Percentiles rank a stretch among this genome's conserved stretches.
phyloP scores from a whole-genome alignment of 1,140 invertebrate genomes.

The Ganaspis sp. region DNA sequence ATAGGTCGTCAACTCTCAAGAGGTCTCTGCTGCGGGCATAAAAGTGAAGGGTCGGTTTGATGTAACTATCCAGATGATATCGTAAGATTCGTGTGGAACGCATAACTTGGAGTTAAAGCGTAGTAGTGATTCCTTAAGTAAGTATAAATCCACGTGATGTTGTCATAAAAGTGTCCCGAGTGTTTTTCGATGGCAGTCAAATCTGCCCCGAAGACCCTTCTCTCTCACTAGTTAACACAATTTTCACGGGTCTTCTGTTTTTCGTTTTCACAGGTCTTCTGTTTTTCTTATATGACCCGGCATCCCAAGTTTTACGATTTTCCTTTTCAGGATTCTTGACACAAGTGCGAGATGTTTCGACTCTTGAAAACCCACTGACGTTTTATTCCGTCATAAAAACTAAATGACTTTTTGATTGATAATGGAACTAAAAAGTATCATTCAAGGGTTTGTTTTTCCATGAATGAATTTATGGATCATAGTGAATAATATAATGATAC shows the following conservation, averaged over 20 bases:
- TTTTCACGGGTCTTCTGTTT: constrained; percentile 7
- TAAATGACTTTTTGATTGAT: constrained; percentile 3
- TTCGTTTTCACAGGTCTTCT: background rate
- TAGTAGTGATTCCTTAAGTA: constrained; percentile 50
- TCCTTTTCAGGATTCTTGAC: constrained; percentile 13
- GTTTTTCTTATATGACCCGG: constrained; percentile 38
- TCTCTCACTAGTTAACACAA: background rate
- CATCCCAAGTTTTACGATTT: constrained; percentile 46
- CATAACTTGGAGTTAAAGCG: constrained; percentile 31
- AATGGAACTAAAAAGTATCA: background rate
- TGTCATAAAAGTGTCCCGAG: constrained; percentile 50
- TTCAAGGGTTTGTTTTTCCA: background rate
- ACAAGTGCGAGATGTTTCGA: background rate
- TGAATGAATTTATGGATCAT: background rate
- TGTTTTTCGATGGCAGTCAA: background rate
- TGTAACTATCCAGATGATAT: constrained; percentile 17
- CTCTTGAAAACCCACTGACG: background rate
- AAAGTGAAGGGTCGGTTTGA: background rate
- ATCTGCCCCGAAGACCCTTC: background rate
- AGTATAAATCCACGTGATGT: constrained; percentile 58
- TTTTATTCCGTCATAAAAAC: constrained; percentile 2
- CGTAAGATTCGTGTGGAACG: constrained; percentile 6
- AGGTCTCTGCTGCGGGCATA: background rate
- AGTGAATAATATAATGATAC: background rate
- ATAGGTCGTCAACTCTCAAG: background rate